Base-by-base conservation (phyloP, 2,797 vertebrate genomes). In the Platalea minor region DNA sequence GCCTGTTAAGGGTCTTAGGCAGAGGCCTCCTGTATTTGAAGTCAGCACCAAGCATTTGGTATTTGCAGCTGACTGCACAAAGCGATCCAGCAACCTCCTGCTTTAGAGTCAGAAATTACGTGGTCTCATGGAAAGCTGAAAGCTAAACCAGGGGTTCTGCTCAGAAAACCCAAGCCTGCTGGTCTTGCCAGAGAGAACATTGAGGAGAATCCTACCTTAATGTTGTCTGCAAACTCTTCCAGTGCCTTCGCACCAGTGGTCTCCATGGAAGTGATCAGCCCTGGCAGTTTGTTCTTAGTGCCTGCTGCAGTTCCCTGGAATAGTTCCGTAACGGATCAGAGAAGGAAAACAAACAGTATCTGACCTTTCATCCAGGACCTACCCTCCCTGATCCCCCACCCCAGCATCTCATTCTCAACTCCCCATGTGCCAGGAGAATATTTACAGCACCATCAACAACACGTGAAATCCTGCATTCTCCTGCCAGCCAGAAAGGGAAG, bases 211-310 rank as follows among this genome's bases (percentile, higher is more conserved):
- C 77, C 39, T 95, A 98, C 99, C 99, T 99, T 99, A 97, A 99
- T 99, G 96, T 99, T 99, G 97, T 99, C 99, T 1, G 99, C 99
- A 46, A 99, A 99, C 97, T 99, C 99, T 97, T 99, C 99, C 74
- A 99, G 98, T 2, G 99, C 99, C 96, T 99, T 99, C 2, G 99
- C 99, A 60, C 99, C 99, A 0, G 99, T 99, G 2, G 98, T 99
- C 95, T 99, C 99, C 99, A 99, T 99, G 79, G 99, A 99, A 37
- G 99, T 99, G 97, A 99, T 99, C 85, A 99, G 98, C 14, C 99
- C 98, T 2, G 99, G 99, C 61, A 99, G 98, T 95, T 99, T 99
- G 98, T 99, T 99, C 98, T 99, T 99, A 56, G 99, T 99, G 97
- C 99, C 99, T 74, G 99, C 99, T 4, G 99, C 99, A 0, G 99